These are phyloP conservation scores for Bombus superbus DNA, from an alignment of 1,140 invertebrate species.

Conservation along the genomic window DNA sequence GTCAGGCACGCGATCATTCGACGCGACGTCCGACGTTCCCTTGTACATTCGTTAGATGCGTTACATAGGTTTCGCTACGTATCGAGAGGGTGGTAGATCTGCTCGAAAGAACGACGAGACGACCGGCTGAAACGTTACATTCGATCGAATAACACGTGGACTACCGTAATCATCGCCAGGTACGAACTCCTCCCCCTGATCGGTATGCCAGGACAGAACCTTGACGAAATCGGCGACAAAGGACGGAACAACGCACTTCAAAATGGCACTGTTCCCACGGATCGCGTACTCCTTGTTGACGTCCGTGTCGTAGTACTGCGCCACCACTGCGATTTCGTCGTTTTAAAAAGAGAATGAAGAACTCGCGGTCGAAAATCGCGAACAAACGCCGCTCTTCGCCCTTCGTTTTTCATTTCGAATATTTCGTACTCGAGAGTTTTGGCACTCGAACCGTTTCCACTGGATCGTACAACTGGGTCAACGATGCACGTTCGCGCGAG, in stretches of 20 bases:
- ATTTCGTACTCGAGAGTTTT: neutral
- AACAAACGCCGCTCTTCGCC: slow-evolving; percentile 19
- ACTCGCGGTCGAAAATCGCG: neutral
- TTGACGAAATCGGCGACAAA: slow-evolving; percentile 96
- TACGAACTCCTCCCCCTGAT: slow-evolving; percentile 88
- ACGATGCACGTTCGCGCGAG: neutral
- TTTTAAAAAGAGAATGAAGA: neutral
- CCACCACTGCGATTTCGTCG: slow-evolving; percentile 87
- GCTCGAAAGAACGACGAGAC: slow-evolving; percentile 37
- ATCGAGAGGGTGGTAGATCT: slow-evolving; percentile 24
- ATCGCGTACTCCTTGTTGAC: slow-evolving; percentile 96
- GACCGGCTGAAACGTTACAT: neutral
- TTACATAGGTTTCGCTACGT: neutral
- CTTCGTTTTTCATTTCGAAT: slow-evolving; percentile 18
- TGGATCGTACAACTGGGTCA: slow-evolving; percentile 30
- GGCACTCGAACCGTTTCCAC: neutral
- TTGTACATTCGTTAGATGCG: neutral
- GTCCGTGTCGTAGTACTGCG: slow-evolving; percentile 93
- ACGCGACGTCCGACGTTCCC: slow-evolving; percentile 9
- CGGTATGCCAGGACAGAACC: slow-evolving; percentile 94
- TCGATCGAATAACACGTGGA: neutral
- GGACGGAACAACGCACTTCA: slow-evolving; percentile 95
- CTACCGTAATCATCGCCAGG: slow-evolving; percentile 86
- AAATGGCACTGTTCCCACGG: slow-evolving; percentile 93
- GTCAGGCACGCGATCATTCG: slow-evolving; percentile 28